phyloP scores from a whole-genome alignment of 2,113 vertebrate genomes.

The Alethe diademata region DNA sequence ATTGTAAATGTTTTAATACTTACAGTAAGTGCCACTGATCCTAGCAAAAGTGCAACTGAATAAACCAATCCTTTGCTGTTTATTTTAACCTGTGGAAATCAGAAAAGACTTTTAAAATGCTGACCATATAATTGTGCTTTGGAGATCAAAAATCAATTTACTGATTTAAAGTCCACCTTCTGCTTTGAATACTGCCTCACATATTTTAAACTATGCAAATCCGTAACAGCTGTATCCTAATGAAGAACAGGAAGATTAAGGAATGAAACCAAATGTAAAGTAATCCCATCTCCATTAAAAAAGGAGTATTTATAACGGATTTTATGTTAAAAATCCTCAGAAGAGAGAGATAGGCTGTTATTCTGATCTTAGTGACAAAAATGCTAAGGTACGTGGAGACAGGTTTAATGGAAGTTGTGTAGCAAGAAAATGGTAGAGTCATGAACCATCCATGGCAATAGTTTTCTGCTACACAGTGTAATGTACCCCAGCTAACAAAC shows the following conservation, averaged over 20 bases:
- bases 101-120: neutral
- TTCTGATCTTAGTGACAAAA: neutral
- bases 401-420: neutral
- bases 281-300: neutral
- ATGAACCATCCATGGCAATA: neutral
- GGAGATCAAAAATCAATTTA: neutral
- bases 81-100: slow-evolving; percentile 85
- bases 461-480: neutral
- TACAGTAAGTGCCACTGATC: slow-evolving; percentile 94
- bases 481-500: neutral
- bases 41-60: slow-evolving; percentile 91
- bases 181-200: neutral
- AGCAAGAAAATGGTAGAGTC: neutral
- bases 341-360: neutral
- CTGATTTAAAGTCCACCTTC: neutral
- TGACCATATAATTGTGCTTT: neutral
- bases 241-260: neutral
- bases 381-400: neutral
- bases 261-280: neutral
- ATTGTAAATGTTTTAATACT: slow-evolving; percentile 60
- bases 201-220: neutral
- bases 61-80: slow-evolving; percentile 94
- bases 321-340: neutral
- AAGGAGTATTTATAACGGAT: neutral
- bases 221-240: neutral